Evolutionary conservation across 2,113 vertebrate genomes (phyloP).

Genomic region (Pyrgilauda ruficollis): DNA sequence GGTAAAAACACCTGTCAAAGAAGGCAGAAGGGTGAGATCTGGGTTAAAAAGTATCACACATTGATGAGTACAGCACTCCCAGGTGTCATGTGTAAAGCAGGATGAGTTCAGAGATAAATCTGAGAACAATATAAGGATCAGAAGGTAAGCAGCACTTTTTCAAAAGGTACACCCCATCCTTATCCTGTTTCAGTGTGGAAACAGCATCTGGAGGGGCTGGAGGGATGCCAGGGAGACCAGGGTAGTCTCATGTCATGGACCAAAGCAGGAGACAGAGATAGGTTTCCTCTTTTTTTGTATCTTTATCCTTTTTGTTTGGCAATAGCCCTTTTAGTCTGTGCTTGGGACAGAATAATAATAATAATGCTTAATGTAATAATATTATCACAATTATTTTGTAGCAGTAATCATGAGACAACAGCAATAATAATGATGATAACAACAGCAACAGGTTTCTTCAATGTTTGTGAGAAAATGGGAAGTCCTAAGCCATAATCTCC

Average conservation of each 20-base stretch:
- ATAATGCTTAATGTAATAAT: neutral
- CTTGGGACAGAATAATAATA: neutral
- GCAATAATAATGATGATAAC: neutral
- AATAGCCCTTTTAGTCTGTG: neutral
- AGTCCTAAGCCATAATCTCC: neutral
- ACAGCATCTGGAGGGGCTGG: neutral
- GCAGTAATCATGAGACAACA: neutral
- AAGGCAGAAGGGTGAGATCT: neutral
- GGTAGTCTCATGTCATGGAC: accelerated
- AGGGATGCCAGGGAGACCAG: neutral
- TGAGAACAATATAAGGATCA: neutral
- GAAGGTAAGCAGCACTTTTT: neutral
- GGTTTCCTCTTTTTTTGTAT: neutral
- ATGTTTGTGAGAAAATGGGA: neutral
- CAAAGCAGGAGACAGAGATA: neutral
- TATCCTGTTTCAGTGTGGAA: neutral
- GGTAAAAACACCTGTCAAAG: neutral
- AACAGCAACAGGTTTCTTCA: neutral
- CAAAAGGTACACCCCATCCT: accelerated
- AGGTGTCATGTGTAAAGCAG: neutral
- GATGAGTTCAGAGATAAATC: neutral
- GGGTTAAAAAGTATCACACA: neutral
- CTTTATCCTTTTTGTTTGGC: neutral
- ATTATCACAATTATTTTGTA: neutral
- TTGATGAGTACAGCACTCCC: neutral